Conservation (phyloP, 2,113 vertebrate genomes). For the Dendropsophus ebraccatus region DNA sequence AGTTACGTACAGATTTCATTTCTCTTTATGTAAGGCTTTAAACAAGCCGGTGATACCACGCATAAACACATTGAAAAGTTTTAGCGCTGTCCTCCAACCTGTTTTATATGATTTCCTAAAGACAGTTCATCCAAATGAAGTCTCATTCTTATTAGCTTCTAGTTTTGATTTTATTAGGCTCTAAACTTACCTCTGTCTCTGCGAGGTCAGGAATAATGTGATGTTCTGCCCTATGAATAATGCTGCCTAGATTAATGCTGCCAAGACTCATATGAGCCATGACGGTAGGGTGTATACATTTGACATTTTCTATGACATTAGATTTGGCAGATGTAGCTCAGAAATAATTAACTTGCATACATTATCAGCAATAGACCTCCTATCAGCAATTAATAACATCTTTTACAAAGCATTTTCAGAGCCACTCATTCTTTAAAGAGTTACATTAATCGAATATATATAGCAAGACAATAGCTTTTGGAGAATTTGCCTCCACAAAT, state of each 20-base stretch:
- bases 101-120: constrained; percentile 25
- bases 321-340: constrained; percentile 51
- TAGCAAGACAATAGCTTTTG: neutral
- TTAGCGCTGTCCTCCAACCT: neutral
- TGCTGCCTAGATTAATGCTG: constrained; percentile 50
- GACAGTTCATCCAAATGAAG: constrained; percentile 44
- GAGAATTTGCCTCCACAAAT: neutral
- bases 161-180: constrained; percentile 54
- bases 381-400: constrained; percentile 39
- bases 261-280: constrained; percentile 49
- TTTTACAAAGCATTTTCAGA: constrained; percentile 29
- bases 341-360: constrained; percentile 54
- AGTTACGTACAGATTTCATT: neutral
- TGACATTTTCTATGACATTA: constrained; percentile 57
- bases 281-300: constrained; percentile 51
- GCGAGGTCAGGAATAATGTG: constrained; percentile 53
- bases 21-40: neutral
- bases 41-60: neutral
- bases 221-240: constrained; percentile 49
- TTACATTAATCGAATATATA: constrained; percentile 4
- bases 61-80: neutral
- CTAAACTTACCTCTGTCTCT: constrained; percentile 52
- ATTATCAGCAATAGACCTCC: constrained; percentile 38
- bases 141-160: constrained; percentile 47
- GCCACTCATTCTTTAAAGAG: constrained; percentile 7